Evolutionary conservation across 2,797 vertebrate genomes (phyloP), one percentile per base, ranked within the genome.

Genomic region (Zenarchopterus dispar): DNA sequence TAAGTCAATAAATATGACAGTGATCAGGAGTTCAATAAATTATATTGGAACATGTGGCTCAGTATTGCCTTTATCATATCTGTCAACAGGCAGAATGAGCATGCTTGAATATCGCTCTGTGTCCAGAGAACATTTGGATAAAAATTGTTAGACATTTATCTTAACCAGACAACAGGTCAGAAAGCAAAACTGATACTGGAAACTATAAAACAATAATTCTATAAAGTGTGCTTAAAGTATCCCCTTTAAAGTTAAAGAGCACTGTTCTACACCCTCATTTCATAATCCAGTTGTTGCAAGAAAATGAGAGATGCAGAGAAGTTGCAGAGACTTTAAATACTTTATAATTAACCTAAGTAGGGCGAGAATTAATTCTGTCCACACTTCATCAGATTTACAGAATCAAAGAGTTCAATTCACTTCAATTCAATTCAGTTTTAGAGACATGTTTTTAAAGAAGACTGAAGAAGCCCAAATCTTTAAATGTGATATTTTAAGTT

Each of bases 131-230:
- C 68, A 70, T 6, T 19, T 21, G 54, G 47, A 56, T 77, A 82
- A 84, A 46, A 75, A 65, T 41, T 53, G 24, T 49, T 44, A 9
- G 16, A 65, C 42, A 47, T 82, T 81, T 78, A 87, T 88, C 67
- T 76, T 5, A 50, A 15, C 21, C 44, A 79, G 61, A 74, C 65
- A 72, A 72, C 36, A 61, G 36, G 54, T 82, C 64, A 70, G n/a
- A n/a, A 23, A 68, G 18, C 28, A 41, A 36, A 61, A 22, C 71
- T 71, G 75, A 90, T 84, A 81, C 44, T 56, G 47, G 44, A 17
- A 59, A 64, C 57, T 58, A 43, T 87, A 77, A 78, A 77, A 52
- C 6, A 0, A 24, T 46, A 19, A 57, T 44, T 67, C 7, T 47
- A 52, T 59, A 23, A 53, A 31, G 13, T 71, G 31, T 18, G 31